Percentiles rank a stretch among this genome's conserved stretches.
phyloP scores from a whole-genome alignment of 2,113 vertebrate species.

The Alectura lathami region DNA sequence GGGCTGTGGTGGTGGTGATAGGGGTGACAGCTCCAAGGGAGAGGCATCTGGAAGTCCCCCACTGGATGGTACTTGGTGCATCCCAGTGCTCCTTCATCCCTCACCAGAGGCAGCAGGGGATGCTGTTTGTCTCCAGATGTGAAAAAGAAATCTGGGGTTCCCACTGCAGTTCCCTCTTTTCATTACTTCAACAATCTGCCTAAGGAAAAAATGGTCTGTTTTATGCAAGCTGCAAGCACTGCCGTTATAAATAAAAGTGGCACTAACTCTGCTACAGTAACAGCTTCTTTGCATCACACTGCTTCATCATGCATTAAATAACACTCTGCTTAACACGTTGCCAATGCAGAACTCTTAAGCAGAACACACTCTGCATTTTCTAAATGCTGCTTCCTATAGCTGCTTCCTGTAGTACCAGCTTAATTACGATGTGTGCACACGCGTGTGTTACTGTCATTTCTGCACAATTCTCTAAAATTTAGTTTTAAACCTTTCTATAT shows the following conservation, averaged over 20 bases:
- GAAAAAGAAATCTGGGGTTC: neutral
- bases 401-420: neutral
- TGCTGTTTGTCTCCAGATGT: neutral
- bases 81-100: neutral
- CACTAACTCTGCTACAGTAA: neutral
- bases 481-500: neutral
- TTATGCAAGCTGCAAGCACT: neutral
- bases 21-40: neutral
- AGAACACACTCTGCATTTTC: neutral
- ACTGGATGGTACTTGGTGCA: neutral
- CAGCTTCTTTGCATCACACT: neutral
- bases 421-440: neutral
- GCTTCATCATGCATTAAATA: neutral
- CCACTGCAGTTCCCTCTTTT: neutral
- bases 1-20: fast-evolving
- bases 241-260: neutral
- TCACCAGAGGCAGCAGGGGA: neutral
- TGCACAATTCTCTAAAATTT: neutral
- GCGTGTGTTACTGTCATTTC: neutral
- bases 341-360: neutral
- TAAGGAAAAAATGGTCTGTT: neutral
- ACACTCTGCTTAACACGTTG: neutral
- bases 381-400: neutral
- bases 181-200: neutral
- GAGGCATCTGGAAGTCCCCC: neutral